Evolutionary conservation across 1,140 invertebrate genomes (phyloP).

Genomic region (Drosophila saltans): DNA sequence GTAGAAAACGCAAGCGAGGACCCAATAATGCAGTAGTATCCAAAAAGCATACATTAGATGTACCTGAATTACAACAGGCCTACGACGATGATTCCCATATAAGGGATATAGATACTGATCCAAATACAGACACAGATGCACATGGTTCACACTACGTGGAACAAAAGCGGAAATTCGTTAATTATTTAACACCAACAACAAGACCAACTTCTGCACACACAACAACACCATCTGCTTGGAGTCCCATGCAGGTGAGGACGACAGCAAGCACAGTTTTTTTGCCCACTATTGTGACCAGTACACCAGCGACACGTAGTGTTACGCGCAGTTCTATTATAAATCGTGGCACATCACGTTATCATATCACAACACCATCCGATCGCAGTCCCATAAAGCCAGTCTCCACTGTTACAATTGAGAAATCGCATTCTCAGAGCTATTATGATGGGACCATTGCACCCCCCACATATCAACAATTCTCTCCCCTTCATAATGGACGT

Average conservation of each 20-base stretch:
- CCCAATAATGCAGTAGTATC: conserved; percentile 31
- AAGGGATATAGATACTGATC: conserved; percentile 26
- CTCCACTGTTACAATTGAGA: conserved; percentile 62
- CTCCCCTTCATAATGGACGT: conserved; percentile 21
- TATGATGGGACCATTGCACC: conserved; percentile 75
- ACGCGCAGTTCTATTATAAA: conserved; percentile 13
- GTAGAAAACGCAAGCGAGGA: conserved; percentile 55
- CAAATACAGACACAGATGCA: conserved; percentile 45
- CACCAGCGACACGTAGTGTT: conserved; percentile 8
- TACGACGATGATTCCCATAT: conserved; percentile 60
- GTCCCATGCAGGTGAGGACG: conserved; percentile 65
- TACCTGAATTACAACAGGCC: conserved; percentile 71
- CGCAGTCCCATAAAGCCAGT: conserved; percentile 27
- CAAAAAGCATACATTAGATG: conserved; percentile 72
- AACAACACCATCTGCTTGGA: conserved; percentile 59
- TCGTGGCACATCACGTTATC: conserved; percentile 51
- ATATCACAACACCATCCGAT: conserved; percentile 28
- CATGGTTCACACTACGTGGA: conserved; percentile 59
- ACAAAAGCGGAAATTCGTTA: conserved; percentile 46
- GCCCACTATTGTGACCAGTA: conserved; percentile 61
- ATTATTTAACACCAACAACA: conserved; percentile 27
- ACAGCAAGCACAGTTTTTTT: conserved; percentile 35
- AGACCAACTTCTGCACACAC: conserved; percentile 18
- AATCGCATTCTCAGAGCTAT: conserved; percentile 74
- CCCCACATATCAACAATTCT: conserved; percentile 50